These are phyloP conservation scores for Corbicula japonica DNA, from an alignment of 2,888 invertebrate species.

Conservation along the genomic window DNA sequence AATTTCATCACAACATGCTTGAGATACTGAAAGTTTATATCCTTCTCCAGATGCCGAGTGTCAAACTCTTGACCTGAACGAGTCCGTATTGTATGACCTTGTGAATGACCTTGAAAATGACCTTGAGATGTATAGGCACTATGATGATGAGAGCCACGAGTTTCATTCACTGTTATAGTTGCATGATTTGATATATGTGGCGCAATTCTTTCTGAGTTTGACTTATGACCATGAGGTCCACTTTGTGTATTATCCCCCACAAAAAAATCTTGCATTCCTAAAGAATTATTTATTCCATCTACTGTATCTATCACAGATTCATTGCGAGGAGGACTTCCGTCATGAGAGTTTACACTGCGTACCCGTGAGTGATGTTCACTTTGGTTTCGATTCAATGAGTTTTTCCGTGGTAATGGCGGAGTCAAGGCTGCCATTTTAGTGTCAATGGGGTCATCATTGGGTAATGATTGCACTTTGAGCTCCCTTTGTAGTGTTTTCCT, in stretches of 20 bases:
- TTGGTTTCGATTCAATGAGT: constrained; percentile 38
- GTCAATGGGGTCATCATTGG: constrained; percentile 85
- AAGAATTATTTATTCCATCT: constrained; percentile 40
- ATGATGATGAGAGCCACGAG: not conserved
- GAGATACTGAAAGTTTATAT: constrained; percentile 94
- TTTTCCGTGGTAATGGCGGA: constrained; percentile 62
- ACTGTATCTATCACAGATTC: constrained; percentile 42
- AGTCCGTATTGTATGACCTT: constrained; percentile 18
- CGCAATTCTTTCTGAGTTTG: constrained; percentile 22
- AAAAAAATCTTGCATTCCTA: constrained; percentile 51
- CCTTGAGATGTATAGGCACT: constrained; percentile 38
- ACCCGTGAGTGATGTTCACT: constrained; percentile 35
- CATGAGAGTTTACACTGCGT: constrained; percentile 40
- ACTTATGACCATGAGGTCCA: constrained; percentile 23
- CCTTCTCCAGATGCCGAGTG: constrained; percentile 86
- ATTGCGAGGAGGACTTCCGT: constrained; percentile 37
- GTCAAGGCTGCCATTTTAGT: constrained; percentile 57
- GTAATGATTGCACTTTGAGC: constrained; percentile 88
- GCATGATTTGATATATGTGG: constrained; percentile 44
- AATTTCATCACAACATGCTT: constrained; percentile 98
- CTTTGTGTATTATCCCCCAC: constrained; percentile 46
- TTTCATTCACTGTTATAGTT: constrained; percentile 55
- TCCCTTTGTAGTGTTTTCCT: constrained; percentile 97
- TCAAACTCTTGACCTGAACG: constrained; percentile 42
- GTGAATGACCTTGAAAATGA: constrained; percentile 6